Conservation (phyloP, 64 coral and sea anemone species). For the Porites lutea region DNA sequence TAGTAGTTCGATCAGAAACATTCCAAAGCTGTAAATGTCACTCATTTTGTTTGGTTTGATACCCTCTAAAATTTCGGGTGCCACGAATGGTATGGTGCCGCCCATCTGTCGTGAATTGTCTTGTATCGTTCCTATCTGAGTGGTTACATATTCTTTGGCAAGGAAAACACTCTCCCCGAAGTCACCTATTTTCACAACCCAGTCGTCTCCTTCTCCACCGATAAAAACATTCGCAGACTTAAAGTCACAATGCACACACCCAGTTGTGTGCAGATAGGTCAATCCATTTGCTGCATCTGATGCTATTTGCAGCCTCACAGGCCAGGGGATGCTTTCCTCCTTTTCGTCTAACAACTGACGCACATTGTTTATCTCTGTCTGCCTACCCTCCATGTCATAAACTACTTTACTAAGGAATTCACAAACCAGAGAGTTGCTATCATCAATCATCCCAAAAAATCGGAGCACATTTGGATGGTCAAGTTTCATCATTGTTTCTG, state of each 20-base stretch:
- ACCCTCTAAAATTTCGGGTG: constrained; percentile 4
- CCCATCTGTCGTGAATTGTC: too few species aligned
- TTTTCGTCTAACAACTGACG: not conserved
- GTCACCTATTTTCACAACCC: constrained; percentile 13
- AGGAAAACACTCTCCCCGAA: constrained; percentile 1
- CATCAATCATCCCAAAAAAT: not conserved
- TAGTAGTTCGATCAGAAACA: constrained; percentile 35
- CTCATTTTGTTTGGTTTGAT: not conserved
- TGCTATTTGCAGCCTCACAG: not conserved
- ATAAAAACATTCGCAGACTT: constrained; percentile 41
- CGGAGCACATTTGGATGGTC: constrained; percentile 27
- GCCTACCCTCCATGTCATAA: not conserved
- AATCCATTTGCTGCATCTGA: not conserved
- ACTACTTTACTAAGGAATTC: not conserved
- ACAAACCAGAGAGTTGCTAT: not conserved
- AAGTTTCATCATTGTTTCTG: not conserved
- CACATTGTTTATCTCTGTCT: not conserved
- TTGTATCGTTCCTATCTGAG: not conserved
- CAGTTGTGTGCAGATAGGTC: not conserved
- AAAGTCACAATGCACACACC: constrained; percentile 4
- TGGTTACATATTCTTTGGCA: not conserved
- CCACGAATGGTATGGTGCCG: constrained; percentile 36
- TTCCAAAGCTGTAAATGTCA: constrained; percentile 57
- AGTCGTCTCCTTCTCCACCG: not conserved
- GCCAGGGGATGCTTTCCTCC: constrained; percentile 3